Evolutionary conservation across 2,888 invertebrate genomes (phyloP), one percentile per base, ranked within the genome.

Genomic region (Nomada hirtipes): DNA sequence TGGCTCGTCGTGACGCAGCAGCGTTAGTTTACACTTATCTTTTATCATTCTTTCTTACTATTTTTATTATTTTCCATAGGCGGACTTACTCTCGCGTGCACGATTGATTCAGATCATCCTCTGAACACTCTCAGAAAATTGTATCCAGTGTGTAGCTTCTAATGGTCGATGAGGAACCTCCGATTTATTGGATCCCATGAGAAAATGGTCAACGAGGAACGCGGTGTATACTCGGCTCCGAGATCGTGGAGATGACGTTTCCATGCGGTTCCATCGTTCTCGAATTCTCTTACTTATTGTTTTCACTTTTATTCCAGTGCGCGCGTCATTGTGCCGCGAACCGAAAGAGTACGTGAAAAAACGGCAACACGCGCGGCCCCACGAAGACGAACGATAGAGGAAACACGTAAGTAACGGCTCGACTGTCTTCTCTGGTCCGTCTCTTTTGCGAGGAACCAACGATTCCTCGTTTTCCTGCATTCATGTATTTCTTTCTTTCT

Each of bases 91-190:
- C 70, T 36, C 73, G 61, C 59, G 72, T 75, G 83, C 83, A 88
- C 79, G 70, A 86, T 82, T 76, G 88, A 86, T 80, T 73, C 82
- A 76, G 79, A 88, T 88, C 79, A 88, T 88, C 79, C 79, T 84
- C 79, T 67, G 80, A 83, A 84, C 78, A 82, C 85, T 81, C 87
- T 71, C 74, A 50, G 50, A 68, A 73, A 81, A 87, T 81, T 87
- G 79, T 87, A 86, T 86, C 82, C 82, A 53, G 67, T 79, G 61
- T 84, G 73, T 82, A 60, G 61, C 79, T 73, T 84, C 64, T 79
- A 87, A 84, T 87, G 89, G 84, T 89, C 89, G 68, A 72, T 79
- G 77, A 87, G 87, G 82, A 88, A 84, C 84, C 88, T 87, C 83
- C 81, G 79, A 82, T 79, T 85, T 78, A 74, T 89, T 87, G 89